Conservation (phyloP, 2,797 vertebrate genomes). For the Leontopithecus rosalia region DNA sequence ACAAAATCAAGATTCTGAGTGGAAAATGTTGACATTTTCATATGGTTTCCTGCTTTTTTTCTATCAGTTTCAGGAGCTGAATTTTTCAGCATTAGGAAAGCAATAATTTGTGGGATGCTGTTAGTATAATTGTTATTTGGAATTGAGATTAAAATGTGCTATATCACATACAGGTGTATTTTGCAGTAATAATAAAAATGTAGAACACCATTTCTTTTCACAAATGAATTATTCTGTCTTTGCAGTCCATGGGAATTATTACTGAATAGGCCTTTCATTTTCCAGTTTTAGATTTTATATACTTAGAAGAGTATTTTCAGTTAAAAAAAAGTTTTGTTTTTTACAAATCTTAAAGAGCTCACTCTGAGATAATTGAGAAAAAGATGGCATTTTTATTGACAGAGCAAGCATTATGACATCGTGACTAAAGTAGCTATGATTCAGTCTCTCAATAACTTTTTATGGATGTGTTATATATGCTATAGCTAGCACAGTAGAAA, state of each 20-base stretch:
- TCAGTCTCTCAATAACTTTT: not conserved
- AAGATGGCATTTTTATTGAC: not conserved
- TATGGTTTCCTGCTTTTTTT: not conserved
- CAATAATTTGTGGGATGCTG: not conserved
- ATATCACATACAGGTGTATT: not conserved
- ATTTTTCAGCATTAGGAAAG: conserved; percentile 22
- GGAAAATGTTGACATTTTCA: conserved; percentile 7
- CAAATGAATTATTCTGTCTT: conserved; percentile 9
- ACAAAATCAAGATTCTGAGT: not conserved
- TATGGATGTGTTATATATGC: not conserved
- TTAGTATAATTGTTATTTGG: not conserved
- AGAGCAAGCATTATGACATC: not conserved
- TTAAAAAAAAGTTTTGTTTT: not conserved
- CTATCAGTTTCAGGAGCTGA: not conserved
- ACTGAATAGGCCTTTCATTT: not conserved
- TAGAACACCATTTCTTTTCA: conserved; percentile 37
- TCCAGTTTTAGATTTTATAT: not conserved
- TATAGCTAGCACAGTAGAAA: not conserved
- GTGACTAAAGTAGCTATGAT: not conserved
- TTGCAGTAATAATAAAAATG: conserved; percentile 10
- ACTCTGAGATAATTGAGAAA: not conserved
- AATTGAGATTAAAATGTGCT: conserved; percentile 38
- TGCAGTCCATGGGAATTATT: not conserved
- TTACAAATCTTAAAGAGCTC: not conserved
- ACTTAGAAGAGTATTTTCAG: not conserved